These are phyloP conservation scores for Tylochromis polylepis DNA, from an alignment of 2,113 vertebrate genomes.

Conservation along the genomic window DNA sequence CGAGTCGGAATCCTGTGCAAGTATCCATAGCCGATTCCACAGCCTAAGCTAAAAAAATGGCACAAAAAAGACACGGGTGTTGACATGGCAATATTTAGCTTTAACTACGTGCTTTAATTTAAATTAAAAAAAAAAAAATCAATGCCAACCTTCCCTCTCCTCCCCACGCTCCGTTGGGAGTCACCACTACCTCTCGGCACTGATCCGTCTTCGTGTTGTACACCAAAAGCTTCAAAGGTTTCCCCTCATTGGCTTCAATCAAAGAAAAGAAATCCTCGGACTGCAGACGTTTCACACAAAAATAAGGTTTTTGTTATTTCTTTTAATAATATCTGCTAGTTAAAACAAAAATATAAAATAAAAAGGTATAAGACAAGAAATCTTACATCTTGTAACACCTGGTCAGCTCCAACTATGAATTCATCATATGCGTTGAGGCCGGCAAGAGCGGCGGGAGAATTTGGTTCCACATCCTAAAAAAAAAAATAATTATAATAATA, in stretches of 20 bases:
- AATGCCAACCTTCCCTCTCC: conserved; percentile 87
- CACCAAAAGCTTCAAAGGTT: conserved; percentile 89
- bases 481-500: neutral
- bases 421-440: conserved; percentile 81
- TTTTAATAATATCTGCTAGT: neutral
- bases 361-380: neutral
- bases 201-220: conserved; percentile 83
- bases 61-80: neutral
- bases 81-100: neutral
- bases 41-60: conserved; percentile 80
- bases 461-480: conserved; percentile 81
- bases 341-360: no score
- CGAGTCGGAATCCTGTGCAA: conserved; percentile 87
- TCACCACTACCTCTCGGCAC: conserved; percentile 89
- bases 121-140: neutral
- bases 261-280: conserved; percentile 93
- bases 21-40: conserved; percentile 91
- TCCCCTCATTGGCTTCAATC: conserved; percentile 88
- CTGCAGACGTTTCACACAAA: conserved; percentile 54
- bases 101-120: neutral
- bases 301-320: neutral
- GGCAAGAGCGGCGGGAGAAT: conserved; percentile 84
- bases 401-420: conserved; percentile 91
- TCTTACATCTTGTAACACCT: conserved; percentile 90
- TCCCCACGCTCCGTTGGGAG: conserved; percentile 93